These are phyloP conservation scores for Picathartes gymnocephalus DNA, from an alignment of 2,113 vertebrate genomes.

Conservation along the genomic window DNA sequence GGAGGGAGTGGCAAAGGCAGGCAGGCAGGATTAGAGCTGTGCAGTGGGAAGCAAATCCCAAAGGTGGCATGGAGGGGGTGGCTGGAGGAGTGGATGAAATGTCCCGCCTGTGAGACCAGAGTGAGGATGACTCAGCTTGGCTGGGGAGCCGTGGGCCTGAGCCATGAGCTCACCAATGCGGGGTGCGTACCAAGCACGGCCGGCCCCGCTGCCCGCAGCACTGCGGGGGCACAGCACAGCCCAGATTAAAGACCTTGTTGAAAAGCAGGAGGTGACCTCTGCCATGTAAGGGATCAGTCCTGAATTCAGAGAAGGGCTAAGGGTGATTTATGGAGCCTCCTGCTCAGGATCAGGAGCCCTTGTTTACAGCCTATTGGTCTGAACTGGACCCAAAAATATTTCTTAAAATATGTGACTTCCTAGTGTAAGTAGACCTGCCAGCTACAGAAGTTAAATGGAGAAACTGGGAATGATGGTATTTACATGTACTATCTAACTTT, in stretches of 20 bases:
- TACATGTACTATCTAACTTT: background rate
- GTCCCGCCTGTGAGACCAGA: background rate
- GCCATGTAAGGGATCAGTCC: background rate
- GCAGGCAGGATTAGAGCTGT: background rate
- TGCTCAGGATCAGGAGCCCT: background rate
- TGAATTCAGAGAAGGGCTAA: background rate
- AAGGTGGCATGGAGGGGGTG: background rate
- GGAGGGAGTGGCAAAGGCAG: background rate
- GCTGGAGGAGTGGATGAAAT: background rate
- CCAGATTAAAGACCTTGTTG: background rate
- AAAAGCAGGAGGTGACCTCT: background rate
- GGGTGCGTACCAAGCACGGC: background rate
- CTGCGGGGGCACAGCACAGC: background rate
- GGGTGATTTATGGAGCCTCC: background rate
- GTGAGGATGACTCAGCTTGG: slow-evolving; percentile 40
- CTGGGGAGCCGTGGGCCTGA: background rate
- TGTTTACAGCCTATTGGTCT: background rate
- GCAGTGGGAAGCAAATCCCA: background rate
- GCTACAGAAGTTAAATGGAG: background rate
- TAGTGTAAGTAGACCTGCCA: background rate
- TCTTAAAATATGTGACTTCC: background rate
- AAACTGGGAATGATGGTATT: background rate
- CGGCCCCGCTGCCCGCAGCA: background rate
- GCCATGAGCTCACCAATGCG: background rate
- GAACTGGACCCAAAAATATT: background rate